These are phyloP conservation scores for Rhinatrema bivittatum DNA, from an alignment of 2,797 vertebrate genomes.

Conservation along the genomic window DNA sequence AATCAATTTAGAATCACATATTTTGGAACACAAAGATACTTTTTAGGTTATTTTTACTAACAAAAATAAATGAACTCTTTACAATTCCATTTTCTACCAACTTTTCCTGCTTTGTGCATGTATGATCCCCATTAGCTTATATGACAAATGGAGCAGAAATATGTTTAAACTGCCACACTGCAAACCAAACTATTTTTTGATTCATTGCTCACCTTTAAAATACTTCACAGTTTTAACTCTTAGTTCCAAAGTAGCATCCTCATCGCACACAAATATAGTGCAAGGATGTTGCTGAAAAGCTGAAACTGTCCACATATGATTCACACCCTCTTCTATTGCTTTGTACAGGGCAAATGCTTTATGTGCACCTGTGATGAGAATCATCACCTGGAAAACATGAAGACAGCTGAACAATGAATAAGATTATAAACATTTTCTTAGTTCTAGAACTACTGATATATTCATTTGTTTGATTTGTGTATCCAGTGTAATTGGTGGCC, in stretches of 20 bases:
- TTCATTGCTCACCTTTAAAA: constrained; percentile 73
- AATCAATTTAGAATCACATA: too few relatives aligned
- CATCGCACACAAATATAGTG: constrained; percentile 70
- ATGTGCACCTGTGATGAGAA: constrained; percentile 72
- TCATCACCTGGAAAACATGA: constrained; percentile 61
- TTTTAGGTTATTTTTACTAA: too few relatives aligned
- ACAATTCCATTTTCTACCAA: too few relatives aligned
- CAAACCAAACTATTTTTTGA: too few relatives aligned
- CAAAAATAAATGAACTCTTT: too few relatives aligned
- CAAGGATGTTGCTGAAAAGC: constrained; percentile 70
- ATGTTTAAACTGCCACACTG: too few relatives aligned
- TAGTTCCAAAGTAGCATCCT: constrained; percentile 71
- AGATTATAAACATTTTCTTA: constrained; percentile 1
- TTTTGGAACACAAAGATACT: too few relatives aligned
- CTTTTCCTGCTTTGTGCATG: too few relatives aligned
- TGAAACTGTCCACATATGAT: constrained; percentile 73
- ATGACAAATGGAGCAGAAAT: too few relatives aligned
- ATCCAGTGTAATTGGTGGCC: too few relatives aligned
- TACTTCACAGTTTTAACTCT: constrained; percentile 76
- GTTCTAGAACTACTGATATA: background rate
- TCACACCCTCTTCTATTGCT: constrained; percentile 73
- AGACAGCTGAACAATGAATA: background rate
- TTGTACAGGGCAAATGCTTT: constrained; percentile 74
- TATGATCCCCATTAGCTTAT: too few relatives aligned
- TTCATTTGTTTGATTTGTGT: too few relatives aligned